Evolutionary conservation across 2,113 vertebrate genomes (phyloP).

Genomic region (Passer montanus): DNA sequence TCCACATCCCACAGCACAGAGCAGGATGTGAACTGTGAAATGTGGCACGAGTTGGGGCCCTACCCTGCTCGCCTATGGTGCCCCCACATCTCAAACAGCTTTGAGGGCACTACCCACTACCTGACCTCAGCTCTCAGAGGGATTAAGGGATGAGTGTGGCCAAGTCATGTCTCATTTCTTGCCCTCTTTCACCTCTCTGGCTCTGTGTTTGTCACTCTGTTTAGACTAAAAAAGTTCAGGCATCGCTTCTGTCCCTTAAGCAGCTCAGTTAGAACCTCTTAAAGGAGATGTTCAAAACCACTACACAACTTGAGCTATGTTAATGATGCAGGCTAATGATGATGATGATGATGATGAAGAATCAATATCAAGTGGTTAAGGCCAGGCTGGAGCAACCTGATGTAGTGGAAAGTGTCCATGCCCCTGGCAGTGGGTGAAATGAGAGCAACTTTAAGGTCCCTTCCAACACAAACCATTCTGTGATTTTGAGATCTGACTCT

Average conservation of each 20-base stretch:
- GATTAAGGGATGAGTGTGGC: background rate
- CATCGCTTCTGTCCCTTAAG: background rate
- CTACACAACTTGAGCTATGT: background rate
- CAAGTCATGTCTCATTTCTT: background rate
- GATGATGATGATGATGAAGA: background rate
- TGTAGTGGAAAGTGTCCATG: background rate
- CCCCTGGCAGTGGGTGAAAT: background rate
- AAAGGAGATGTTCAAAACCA: background rate
- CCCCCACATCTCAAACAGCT: fast-evolving
- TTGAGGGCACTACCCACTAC: background rate
- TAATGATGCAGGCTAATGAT: background rate
- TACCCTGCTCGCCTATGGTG: background rate
- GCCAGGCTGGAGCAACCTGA: background rate
- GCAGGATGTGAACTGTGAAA: background rate
- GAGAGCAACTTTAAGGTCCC: background rate
- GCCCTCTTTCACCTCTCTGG: background rate
- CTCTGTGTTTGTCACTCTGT: background rate
- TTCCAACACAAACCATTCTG: background rate
- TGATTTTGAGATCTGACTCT: background rate
- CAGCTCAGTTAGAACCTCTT: background rate
- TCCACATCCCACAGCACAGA: background rate
- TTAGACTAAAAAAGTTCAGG: background rate
- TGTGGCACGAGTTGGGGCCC: background rate
- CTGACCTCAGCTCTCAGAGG: background rate
- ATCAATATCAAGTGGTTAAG: background rate